Conservation (phyloP, 2,797 vertebrate species). For the Rhynchotus rufescens region DNA sequence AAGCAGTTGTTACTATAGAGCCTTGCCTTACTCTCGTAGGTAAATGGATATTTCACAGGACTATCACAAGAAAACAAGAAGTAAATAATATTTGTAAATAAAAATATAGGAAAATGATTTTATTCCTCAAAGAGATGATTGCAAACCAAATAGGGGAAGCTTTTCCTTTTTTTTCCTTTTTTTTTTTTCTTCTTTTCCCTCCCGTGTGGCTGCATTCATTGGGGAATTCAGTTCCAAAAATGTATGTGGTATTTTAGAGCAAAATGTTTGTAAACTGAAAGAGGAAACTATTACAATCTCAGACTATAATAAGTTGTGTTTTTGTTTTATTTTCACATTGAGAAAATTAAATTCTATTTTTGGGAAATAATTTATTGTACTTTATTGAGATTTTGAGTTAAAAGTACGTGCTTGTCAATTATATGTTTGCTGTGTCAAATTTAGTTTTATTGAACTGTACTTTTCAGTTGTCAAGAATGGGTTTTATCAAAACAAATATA, state of each 20-base stretch:
- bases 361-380: not conserved
- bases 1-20: not conserved
- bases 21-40: not conserved
- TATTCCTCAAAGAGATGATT: not conserved
- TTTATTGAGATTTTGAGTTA: not conserved
- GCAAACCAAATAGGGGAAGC: not conserved
- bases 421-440: not conserved
- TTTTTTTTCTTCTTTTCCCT: no score
- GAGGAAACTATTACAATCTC: no score
- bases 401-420: not conserved
- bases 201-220: fast-evolving
- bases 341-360: not conserved
- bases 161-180: no score
- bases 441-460: not conserved
- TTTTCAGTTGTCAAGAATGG: not conserved
- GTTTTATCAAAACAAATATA: not conserved
- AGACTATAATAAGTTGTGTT: not conserved
- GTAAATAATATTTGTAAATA: not conserved
- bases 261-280: not conserved
- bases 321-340: not conserved
- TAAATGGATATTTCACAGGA: not conserved
- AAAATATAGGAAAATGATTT: not conserved
- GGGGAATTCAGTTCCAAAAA: not conserved
- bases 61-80: not conserved
- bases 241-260: not conserved